These are phyloP conservation scores for Cheumatopsyche charites DNA, from an alignment of 1,140 invertebrate species.

Conservation along the genomic window DNA sequence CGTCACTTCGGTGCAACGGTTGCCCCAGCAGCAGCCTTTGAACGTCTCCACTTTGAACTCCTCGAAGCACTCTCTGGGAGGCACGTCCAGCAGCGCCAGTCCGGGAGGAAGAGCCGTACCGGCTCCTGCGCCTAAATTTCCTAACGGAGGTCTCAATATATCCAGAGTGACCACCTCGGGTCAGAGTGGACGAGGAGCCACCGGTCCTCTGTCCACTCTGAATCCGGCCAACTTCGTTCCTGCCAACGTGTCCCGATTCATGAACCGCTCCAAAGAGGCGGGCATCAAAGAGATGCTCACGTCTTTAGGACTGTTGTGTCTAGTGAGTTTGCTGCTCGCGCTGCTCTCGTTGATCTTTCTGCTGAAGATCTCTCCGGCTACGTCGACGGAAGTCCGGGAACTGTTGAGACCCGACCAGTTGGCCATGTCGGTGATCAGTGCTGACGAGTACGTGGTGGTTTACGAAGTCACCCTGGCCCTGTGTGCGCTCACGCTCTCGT, in stretches of 20 bases:
- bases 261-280: conserved; percentile 60
- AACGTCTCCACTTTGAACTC: conserved; percentile 72
- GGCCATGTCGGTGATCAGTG: conserved; percentile 61
- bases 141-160: conserved; percentile 64
- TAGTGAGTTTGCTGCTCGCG: conserved; percentile 82
- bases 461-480: conserved; percentile 90
- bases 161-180: conserved; percentile 53
- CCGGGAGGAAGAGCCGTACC: conserved; percentile 56
- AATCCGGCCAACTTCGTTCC: conserved; percentile 61
- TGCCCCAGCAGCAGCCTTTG: conserved; percentile 64
- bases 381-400: conserved; percentile 59
- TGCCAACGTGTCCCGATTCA: conserved; percentile 56
- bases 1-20: conserved; percentile 53
- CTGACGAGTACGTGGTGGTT: conserved; percentile 83
- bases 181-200: conserved; percentile 47
- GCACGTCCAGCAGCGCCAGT: conserved; percentile 62
- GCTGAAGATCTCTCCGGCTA: conserved; percentile 76
- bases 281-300: conserved; percentile 82
- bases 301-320: conserved; percentile 82
- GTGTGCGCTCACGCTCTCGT: conserved; percentile 83
- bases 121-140: conserved; percentile 49
- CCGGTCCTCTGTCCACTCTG: conserved; percentile 53
- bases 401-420: conserved; percentile 62
- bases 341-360: conserved; percentile 84
- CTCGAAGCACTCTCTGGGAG: conserved; percentile 76